Evolutionary conservation across 2,113 vertebrate genomes (phyloP).

Genomic region (Hirundichthys speculiger): DNA sequence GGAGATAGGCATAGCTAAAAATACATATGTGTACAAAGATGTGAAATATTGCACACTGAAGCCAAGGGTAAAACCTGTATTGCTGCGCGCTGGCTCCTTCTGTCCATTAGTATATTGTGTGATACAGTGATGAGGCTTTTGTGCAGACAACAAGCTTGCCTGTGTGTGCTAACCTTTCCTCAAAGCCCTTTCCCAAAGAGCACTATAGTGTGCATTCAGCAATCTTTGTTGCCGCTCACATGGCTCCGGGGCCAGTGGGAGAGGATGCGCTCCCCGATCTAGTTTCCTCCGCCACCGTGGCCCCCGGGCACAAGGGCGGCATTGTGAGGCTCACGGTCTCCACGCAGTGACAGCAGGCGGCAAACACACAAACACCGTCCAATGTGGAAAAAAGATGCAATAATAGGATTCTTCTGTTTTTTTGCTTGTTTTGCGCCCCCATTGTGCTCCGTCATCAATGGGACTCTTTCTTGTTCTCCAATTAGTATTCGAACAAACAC

Average conservation of each 20-base stretch:
- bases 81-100: too few species aligned
- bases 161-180: constrained; percentile 51
- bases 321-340: constrained; percentile 63
- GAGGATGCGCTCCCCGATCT: constrained; percentile 55
- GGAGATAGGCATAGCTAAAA: too few species aligned
- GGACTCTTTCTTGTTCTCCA: constrained; percentile 66
- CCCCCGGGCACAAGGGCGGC: constrained; percentile 66
- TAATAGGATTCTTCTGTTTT: constrained; percentile 76
- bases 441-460: constrained; percentile 80
- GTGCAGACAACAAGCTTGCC: constrained; percentile 46
- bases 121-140: constrained; percentile 10
- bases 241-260: constrained; percentile 37
- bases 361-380: constrained; percentile 60
- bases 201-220: constrained; percentile 56
- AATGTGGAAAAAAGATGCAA: constrained; percentile 69
- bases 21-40: too few species aligned
- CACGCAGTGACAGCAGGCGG: constrained; percentile 58
- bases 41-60: too few species aligned
- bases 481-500: constrained; percentile 78
- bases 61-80: too few species aligned
- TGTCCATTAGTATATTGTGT: too few species aligned
- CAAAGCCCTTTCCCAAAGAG: constrained; percentile 36
- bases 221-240: constrained; percentile 52
- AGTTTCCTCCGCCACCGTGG: constrained; percentile 37
- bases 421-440: constrained; percentile 63